These are phyloP conservation scores for Ichneumoninae sp. DNA, from an alignment of 2,888 invertebrate genomes.

Conservation along the genomic window DNA sequence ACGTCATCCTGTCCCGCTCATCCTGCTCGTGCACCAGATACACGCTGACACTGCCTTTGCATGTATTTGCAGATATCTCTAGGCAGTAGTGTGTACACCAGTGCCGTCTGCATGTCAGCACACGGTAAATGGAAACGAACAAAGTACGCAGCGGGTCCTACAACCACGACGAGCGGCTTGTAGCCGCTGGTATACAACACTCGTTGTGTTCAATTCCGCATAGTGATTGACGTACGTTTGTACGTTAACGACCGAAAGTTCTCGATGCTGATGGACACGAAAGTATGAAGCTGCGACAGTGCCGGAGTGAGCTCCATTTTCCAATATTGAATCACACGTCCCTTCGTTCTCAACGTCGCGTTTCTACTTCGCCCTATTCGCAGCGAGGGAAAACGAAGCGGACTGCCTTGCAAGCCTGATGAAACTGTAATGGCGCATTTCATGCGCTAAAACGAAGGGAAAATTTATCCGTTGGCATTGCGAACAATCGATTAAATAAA, in stretches of 20 bases:
- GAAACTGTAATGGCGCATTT: not conserved
- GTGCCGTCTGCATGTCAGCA: not conserved
- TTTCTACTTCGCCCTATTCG: not conserved
- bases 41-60: conserved; percentile 51
- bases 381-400: not conserved
- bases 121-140: conserved; percentile 36
- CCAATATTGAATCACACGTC: conserved; percentile 11
- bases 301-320: not conserved
- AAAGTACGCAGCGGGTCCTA: conserved; percentile 5
- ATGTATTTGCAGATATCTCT: conserved; percentile 45
- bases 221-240: conserved; percentile 16
- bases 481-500: not conserved
- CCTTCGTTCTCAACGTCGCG: not conserved
- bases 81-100: not conserved
- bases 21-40: conserved; percentile 42
- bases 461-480: not conserved
- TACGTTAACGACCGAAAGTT: conserved; percentile 14
- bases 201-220: conserved; percentile 24
- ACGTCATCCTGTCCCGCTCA: conserved; percentile 37
- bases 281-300: not conserved
- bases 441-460: not conserved
- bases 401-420: not conserved
- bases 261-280: conserved; percentile 3
- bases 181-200: not conserved
- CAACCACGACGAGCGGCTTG: not conserved